A percentile compares a stretch with the other conserved stretches of the same genome.
phyloP scores from a whole-genome alignment of 2,113 vertebrate species.

The Isurus oxyrinchus region DNA sequence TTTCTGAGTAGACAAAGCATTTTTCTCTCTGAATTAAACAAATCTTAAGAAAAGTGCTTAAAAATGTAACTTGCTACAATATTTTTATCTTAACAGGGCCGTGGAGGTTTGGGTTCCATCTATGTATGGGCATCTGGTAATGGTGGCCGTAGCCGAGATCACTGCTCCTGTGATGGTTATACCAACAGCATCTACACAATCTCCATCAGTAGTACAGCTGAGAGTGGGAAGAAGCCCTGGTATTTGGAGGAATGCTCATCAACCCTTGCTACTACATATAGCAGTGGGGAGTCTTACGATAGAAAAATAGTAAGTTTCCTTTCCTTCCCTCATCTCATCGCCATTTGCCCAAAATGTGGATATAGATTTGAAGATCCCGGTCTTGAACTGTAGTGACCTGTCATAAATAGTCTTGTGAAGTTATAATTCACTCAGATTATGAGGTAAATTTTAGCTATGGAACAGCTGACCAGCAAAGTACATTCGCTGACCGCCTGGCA shows the following conservation, averaged over 20 bases:
- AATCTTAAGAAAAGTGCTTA: neutral
- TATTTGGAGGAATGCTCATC: conserved; percentile 95
- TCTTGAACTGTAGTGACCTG: neutral
- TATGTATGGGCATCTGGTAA: conserved; percentile 98
- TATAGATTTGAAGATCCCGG: neutral
- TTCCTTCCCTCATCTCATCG: neutral
- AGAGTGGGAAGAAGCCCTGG: conserved; percentile 96
- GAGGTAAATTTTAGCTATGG: neutral
- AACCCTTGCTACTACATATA: conserved; percentile 94
- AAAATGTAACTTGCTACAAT: neutral
- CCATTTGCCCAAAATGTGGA: neutral
- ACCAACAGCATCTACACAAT: conserved; percentile 98
- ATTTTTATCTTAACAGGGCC: conserved; percentile 66
- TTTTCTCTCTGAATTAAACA: neutral
- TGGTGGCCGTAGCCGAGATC: conserved; percentile 90
- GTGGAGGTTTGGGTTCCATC: conserved; percentile 87
- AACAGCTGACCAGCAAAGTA: neutral
- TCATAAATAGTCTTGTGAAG: neutral
- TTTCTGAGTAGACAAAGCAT: neutral
- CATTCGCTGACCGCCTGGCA: neutral
- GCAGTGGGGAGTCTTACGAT: conserved; percentile 96
- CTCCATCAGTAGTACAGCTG: conserved; percentile 95
- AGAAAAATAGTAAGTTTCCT: conserved; percentile 84
- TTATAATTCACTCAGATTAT: neutral
- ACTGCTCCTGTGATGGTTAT: conserved; percentile 96